Evolutionary conservation across 2,888 invertebrate species (phyloP), one percentile per base, ranked within the genome.

Genomic region (Cheilosia impressa): DNA sequence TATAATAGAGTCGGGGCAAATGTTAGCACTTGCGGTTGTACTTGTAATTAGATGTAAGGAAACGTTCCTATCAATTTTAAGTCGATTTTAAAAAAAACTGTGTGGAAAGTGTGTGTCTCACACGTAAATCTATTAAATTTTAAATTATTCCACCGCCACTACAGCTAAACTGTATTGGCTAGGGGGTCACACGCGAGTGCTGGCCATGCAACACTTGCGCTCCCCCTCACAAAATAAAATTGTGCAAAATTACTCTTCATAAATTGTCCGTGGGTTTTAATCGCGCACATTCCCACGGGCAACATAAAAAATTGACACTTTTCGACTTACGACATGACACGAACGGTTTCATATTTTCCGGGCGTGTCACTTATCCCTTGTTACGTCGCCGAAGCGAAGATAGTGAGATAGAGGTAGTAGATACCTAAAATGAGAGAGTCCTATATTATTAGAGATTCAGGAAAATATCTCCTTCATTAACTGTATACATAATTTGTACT

Each of bases 251-350:
- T 73, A 73, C 80, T 80, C 73, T 62, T 73, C 80, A 80, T 80
- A 80, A 80, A 80, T 73, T 80, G 73, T 47, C 73, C 68, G 73
- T 75, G 80, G 62, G 72, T 75, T 80, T 80, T 80, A 80, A 80
- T 80, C 73, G 80, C 73, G 80, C 73, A 62, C 73, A 73, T 68
- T 80, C 80, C 68, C 80, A 80, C 41, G 80, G 73, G 80, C 55
- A 68, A 80, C 73, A 80, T 80, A 80, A 68, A 80, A 80, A 80
- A 80, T 80, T 80, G 73, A 80, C 80, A 79, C 73, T 73, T 73
- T 80, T 66, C 73, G 80, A 80, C 68, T 80, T 73, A 80, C 80
- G 73, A 80, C 73, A 80, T 66, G 80, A 80, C 80, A 80, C 80
- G 80, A 73, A 80, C 68, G 62, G 73, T 80, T 80, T 80, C 68